phyloP scores from a whole-genome alignment of 2,888 invertebrate genomes.

The Bibio marci region DNA sequence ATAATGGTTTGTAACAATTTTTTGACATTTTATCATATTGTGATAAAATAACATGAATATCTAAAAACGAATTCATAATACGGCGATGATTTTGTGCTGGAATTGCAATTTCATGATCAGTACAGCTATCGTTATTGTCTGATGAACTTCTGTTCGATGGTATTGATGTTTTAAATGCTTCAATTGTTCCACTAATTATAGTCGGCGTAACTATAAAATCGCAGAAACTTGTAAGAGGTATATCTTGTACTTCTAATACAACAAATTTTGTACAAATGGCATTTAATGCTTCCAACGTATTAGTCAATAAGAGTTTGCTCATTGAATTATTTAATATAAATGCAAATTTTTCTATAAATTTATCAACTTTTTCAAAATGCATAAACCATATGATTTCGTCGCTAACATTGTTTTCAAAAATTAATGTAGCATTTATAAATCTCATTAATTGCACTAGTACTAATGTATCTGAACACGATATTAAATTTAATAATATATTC shows the following conservation, averaged over 20 bases:
- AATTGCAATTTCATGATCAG: conserved; percentile 11
- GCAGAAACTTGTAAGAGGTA: conserved; percentile 15
- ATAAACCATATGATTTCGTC: conserved; percentile 32
- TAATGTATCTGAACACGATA: conserved; percentile 47
- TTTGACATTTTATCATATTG: conserved; percentile 20
- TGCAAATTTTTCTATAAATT: conserved; percentile 39
- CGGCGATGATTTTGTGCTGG: conserved; percentile 19
- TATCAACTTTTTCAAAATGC: conserved; percentile 29
- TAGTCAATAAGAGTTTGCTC: conserved; percentile 39
- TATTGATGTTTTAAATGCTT: conserved; percentile 19
- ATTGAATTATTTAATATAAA: conserved; percentile 61
- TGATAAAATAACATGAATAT: conserved; percentile 25
- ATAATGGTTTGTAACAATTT: conserved; percentile 16
- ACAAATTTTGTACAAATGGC: conserved; percentile 33
- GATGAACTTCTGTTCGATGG: conserved; percentile 9
- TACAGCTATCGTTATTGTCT: conserved; percentile 4
- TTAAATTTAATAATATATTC: conserved; percentile 34
- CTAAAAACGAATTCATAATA: conserved; percentile 26
- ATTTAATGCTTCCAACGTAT: conserved; percentile 41
- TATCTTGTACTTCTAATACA: conserved; percentile 16
- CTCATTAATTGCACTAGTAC: conserved; percentile 58
- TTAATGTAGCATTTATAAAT: conserved; percentile 38
- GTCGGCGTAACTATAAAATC: conserved; percentile 22
- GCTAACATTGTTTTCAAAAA: conserved; percentile 29
- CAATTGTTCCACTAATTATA: conserved; percentile 17